Conservation (phyloP, 2,113 vertebrate species). For the Brachypodius melanocephalos region DNA sequence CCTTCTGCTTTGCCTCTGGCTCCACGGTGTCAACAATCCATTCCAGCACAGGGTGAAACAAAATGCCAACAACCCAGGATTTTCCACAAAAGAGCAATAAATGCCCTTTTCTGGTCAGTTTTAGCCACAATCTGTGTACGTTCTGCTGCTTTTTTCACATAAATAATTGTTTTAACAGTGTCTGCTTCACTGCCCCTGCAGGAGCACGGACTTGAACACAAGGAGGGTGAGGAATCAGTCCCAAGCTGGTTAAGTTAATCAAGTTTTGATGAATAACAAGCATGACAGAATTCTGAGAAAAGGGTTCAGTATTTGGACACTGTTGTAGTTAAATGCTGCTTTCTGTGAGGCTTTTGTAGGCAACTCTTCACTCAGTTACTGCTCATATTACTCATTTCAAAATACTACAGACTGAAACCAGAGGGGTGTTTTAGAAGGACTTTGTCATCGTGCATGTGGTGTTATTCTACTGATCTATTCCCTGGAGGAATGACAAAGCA, state of each 20-base stretch:
- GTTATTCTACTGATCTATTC: background rate
- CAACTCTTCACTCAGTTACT: background rate
- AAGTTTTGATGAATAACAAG: background rate
- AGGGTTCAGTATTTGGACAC: background rate
- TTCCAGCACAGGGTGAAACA: background rate
- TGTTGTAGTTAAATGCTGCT: background rate
- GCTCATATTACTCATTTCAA: background rate
- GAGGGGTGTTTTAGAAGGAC: constrained; percentile 6
- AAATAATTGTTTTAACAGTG: background rate
- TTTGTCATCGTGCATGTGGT: background rate
- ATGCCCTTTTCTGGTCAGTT: background rate
- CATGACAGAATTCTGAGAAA: background rate
- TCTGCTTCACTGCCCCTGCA: background rate
- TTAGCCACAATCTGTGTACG: background rate
- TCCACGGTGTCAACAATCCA: background rate
- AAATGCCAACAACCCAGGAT: background rate
- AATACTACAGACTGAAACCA: background rate
- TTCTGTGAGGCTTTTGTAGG: background rate
- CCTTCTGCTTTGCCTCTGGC: background rate
- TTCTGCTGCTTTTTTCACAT: background rate
- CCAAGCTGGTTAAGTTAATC: background rate
- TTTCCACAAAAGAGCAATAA: background rate
- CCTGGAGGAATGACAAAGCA: constrained; percentile 5
- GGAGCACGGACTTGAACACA: background rate
- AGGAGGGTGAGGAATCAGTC: background rate